Evolutionary conservation across 2,113 vertebrate species (phyloP).

Genomic region (Phainopepla nitens): DNA sequence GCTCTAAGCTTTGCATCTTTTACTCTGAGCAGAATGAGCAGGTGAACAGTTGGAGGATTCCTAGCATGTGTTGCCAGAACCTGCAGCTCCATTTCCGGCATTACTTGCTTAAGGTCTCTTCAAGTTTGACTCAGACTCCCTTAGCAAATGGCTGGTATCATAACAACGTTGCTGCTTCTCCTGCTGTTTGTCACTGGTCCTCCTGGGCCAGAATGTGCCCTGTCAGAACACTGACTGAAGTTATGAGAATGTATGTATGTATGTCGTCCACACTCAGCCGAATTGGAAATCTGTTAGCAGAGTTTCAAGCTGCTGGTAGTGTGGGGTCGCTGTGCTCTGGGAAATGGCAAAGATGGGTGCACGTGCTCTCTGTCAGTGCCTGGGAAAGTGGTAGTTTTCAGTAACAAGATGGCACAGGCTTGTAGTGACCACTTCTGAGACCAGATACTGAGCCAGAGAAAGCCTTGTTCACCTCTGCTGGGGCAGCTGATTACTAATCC

Average conservation of each 20-base stretch:
- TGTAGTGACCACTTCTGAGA: background rate
- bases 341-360: background rate
- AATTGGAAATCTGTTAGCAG: background rate
- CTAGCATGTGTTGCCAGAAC: background rate
- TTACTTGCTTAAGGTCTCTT: background rate
- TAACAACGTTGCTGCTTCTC: background rate
- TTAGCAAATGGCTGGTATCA: background rate
- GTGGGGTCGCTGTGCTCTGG: background rate
- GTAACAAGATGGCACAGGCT: background rate
- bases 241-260: rapidly evolving
- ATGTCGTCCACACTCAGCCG: background rate
- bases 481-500: background rate
- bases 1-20: background rate
- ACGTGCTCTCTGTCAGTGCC: rapidly evolving
- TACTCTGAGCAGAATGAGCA: background rate
- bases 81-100: background rate
- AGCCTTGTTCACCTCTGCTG: background rate
- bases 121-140: background rate
- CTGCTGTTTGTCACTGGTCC: background rate
- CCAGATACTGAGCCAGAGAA: background rate
- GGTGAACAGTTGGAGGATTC: background rate
- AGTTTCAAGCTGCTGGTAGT: background rate
- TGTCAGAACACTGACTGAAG: background rate
- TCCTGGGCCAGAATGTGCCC: background rate
- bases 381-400: background rate